Evolutionary conservation across 2,113 vertebrate species (phyloP).

Genomic region (Pseudopipra pipra): DNA sequence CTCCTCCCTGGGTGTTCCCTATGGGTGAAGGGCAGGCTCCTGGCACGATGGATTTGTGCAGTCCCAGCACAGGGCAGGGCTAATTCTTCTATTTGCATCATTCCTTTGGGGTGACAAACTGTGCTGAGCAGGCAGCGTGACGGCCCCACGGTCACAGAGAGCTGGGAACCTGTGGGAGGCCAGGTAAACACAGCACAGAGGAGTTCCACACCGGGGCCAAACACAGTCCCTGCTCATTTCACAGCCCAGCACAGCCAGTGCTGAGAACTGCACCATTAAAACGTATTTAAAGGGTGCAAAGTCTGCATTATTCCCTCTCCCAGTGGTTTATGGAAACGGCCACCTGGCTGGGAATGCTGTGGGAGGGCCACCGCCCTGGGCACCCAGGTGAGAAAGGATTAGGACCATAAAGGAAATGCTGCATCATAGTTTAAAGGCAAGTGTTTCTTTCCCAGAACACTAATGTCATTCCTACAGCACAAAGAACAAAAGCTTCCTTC

Average conservation of each 20-base stretch:
- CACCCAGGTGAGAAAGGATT: background rate
- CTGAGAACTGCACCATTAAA: background rate
- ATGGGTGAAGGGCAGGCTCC: background rate
- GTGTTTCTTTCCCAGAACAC: background rate
- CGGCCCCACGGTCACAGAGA: background rate
- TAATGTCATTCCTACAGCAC: background rate
- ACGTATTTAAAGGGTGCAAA: background rate
- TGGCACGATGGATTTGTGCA: background rate
- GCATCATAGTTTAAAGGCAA: background rate
- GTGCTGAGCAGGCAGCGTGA: background rate
- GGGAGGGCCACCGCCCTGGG: background rate
- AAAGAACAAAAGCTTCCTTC: background rate
- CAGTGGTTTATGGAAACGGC: accelerated
- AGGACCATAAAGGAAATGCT: background rate
- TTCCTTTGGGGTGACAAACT: background rate
- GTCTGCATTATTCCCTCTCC: background rate
- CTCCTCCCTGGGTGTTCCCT: background rate
- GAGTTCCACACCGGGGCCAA: accelerated
- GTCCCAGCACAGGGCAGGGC: background rate
- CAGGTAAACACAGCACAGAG: background rate
- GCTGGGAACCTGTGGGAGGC: background rate
- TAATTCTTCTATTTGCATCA: accelerated
- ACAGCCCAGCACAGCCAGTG: background rate
- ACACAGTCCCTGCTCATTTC: background rate
- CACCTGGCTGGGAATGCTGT: background rate